These are phyloP conservation scores for Chrysolophus pictus DNA, from an alignment of 2,797 vertebrate species.

Conservation along the genomic window DNA sequence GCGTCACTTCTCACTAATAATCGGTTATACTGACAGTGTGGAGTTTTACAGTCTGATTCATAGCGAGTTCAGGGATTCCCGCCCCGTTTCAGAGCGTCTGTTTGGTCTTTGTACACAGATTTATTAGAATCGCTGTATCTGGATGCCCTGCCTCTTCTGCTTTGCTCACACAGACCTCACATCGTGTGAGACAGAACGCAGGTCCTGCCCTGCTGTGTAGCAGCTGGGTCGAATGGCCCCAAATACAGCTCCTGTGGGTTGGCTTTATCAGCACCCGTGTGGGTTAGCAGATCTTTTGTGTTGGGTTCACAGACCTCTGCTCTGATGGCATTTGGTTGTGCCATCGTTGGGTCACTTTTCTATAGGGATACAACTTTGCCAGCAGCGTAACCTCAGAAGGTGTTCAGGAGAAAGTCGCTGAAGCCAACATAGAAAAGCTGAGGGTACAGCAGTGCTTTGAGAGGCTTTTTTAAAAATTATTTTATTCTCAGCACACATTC, in stretches of 20 bases:
- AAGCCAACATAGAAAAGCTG: accelerated
- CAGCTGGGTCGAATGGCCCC: background rate
- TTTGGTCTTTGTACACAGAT: accelerated
- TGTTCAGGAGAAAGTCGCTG: background rate
- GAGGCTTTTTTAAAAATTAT: background rate
- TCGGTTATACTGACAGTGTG: background rate
- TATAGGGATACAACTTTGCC: background rate
- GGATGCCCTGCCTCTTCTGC: accelerated
- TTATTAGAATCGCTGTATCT: background rate
- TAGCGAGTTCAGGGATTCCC: background rate
- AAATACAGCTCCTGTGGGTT: accelerated
- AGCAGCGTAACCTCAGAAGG: background rate
- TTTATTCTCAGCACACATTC: background rate
- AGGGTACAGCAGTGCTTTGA: background rate
- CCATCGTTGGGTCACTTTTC: background rate
- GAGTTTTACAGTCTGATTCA: background rate
- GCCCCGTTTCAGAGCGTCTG: background rate
- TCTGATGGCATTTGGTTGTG: accelerated
- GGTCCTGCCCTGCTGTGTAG: background rate
- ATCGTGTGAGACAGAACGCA: background rate
- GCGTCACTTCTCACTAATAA: accelerated
- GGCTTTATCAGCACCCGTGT: background rate
- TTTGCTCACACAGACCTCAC: background rate
- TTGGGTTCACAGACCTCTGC: background rate
- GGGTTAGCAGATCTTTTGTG: background rate